Evolutionary conservation across 2,888 invertebrate species (phyloP).

Genomic region (Thysanoteuthis rhombus): DNA sequence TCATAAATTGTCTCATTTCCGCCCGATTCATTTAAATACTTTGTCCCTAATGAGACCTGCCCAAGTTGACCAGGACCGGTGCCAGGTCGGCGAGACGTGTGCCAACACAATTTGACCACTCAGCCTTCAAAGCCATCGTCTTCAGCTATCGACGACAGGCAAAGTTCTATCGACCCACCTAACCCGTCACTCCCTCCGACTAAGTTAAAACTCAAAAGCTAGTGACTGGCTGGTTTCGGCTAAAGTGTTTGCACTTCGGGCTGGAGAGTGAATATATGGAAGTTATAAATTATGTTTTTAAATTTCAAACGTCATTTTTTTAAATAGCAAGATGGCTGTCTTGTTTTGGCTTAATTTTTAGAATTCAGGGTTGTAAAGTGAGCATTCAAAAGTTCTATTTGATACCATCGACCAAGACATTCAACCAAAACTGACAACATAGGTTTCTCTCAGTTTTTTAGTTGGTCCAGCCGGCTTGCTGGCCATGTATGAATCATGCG

Average conservation of each 20-base stretch:
- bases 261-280: conserved; percentile 33
- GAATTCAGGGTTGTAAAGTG: too few species aligned
- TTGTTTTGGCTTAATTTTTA: too few species aligned
- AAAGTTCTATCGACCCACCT: not conserved
- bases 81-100: conserved; percentile 12
- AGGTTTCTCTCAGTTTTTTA: too few species aligned
- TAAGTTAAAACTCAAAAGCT: not conserved
- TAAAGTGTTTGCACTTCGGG: not conserved
- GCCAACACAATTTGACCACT: not conserved
- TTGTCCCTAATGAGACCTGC: not conserved
- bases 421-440: too few species aligned
- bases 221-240: not conserved
- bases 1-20: not conserved
- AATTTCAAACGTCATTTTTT: too few species aligned
- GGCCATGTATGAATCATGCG: too few species aligned
- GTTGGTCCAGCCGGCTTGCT: too few species aligned
- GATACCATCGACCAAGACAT: too few species aligned
- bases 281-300: too few species aligned
- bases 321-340: too few species aligned
- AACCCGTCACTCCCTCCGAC: not conserved
- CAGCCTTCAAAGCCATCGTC: not conserved
- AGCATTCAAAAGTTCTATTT: too few species aligned
- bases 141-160: not conserved
- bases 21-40: not conserved
- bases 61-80: not conserved